Conservation (phyloP, 2,888 invertebrate species). For the Pseudanteris insignis region DNA sequence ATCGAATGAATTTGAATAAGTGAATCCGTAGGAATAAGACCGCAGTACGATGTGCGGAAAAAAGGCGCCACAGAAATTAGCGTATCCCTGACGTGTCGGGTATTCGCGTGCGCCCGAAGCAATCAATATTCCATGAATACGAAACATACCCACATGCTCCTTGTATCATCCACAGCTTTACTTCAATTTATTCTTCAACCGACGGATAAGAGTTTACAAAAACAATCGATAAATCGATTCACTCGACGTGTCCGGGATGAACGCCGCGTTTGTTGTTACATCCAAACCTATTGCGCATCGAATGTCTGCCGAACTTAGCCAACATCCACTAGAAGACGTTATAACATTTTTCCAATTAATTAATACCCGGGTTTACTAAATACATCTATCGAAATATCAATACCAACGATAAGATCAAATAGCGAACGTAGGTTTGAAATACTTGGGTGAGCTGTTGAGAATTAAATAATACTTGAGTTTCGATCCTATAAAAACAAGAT, state of each 20-base stretch:
- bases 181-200: constrained; percentile 37
- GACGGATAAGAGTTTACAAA: constrained; percentile 20
- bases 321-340: too few relatives aligned
- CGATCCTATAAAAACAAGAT: too few relatives aligned
- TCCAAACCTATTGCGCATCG: background rate
- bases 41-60: constrained; percentile 27
- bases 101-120: constrained; percentile 51
- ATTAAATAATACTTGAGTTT: too few relatives aligned
- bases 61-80: constrained; percentile 57
- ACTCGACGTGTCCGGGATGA: background rate
- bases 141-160: constrained; percentile 53
- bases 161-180: constrained; percentile 34
- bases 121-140: constrained; percentile 63
- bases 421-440: too few relatives aligned
- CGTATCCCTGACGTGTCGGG: constrained; percentile 54
- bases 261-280: constrained; percentile 1
- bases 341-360: too few relatives aligned
- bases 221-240: constrained; percentile 30
- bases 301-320: background rate
- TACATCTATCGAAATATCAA: too few relatives aligned
- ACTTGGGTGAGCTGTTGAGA: too few relatives aligned
- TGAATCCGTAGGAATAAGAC: too few relatives aligned
- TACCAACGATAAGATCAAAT: too few relatives aligned
- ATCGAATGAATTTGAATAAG: too few relatives aligned
- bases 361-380: too few relatives aligned